Evolutionary conservation across 2,797 vertebrate species (phyloP).

Genomic region (Moxostoma hubbsi): DNA sequence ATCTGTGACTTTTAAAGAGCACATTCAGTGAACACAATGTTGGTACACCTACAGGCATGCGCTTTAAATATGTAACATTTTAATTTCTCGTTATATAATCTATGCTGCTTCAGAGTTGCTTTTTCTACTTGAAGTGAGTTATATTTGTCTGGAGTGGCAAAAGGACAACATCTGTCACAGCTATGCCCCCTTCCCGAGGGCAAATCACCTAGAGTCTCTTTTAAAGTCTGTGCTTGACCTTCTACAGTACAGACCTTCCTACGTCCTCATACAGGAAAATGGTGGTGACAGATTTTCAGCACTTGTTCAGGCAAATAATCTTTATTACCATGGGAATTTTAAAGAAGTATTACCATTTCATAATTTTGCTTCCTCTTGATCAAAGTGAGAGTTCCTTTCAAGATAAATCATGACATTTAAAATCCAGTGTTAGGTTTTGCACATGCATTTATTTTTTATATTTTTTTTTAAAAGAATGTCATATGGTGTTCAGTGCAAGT

Average conservation of each 20-base stretch:
- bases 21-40: background rate
- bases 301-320: background rate
- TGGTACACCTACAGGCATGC: conserved; percentile 6
- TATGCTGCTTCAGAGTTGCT: conserved; percentile 6
- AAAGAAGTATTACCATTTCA: background rate
- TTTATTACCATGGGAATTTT: background rate
- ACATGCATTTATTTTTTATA: background rate
- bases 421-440: background rate
- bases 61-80: conserved; percentile 34
- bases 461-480: background rate
- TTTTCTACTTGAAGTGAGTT: conserved; percentile 34
- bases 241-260: conserved; percentile 1
- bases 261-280: background rate
- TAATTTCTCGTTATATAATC: conserved; percentile 43
- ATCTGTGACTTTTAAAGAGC: background rate
- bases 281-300: background rate
- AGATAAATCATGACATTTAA: conserved; percentile 19
- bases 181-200: background rate
- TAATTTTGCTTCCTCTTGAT: background rate
- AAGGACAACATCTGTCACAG: background rate
- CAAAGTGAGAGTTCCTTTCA: background rate
- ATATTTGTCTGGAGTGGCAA: conserved; percentile 28
- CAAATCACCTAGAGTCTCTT: background rate
- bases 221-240: conserved; percentile 22
- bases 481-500: conserved; percentile 8